Base-by-base conservation (phyloP, 2,797 vertebrate genomes). In the Falco biarmicus region DNA sequence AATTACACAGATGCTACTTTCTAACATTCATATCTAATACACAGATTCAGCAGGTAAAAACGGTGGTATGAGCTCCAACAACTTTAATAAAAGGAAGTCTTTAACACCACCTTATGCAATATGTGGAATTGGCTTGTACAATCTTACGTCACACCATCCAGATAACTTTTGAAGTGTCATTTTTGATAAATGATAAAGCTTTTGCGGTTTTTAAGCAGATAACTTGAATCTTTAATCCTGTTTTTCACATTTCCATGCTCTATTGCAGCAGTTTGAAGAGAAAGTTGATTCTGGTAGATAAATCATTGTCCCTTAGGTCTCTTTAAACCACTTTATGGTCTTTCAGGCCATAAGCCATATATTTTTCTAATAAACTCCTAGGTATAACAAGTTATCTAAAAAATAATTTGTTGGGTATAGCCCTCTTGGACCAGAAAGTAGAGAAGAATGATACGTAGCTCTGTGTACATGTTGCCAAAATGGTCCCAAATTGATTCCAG, bases 281-380 rank as follows among this genome's bases (percentile, higher is more conserved):
- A 66, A 81, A 59, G 82, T 94, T 95, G 96, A 91, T 82, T 94
- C 91, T 90, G 74, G 85, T 70, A 91, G 94, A 93, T 95, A 96
- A 97, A 94, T 95, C 91, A 66, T 69, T 93, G 90, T 93, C 93
- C 94, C 91, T 81, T 64, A 94, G 91, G 90, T 76, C 83, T 95
- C 90, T 88, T 96, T 93, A 96, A 97, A 87, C 78, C 53, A 60
- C 84, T 96, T 94, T 93, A 95, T 94, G 68, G 84, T 81, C 70
- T 94, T 96, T 84, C 80, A 86, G 95, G 87, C 63, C 64, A 60
- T 91, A 95, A 95, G 80, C 83, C 63, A 39, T 96, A 82, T 94
- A 80, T 95, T 96, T 95, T 96, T 91, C 88, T 88, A 96, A 90
- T 96, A 95, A 94, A 96, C 82, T 95, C 83, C 59, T 73, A 76